Conservation (phyloP, 2,113 vertebrate species). For the Gavia stellata region DNA sequence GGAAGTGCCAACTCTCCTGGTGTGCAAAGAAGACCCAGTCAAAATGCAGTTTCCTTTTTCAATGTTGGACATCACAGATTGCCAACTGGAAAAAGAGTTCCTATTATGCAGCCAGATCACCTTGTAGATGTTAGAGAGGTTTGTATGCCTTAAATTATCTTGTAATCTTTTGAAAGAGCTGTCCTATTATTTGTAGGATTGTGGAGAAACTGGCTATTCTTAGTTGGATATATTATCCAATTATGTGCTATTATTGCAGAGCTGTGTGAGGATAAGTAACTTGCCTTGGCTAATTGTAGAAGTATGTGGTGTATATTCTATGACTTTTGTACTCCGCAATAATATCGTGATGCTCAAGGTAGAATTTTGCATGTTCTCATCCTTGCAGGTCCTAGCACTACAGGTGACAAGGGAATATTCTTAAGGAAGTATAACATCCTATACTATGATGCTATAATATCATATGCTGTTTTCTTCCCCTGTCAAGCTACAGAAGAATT, state of each 20-base stretch:
- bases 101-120: constrained; percentile 86
- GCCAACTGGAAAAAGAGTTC: constrained; percentile 80
- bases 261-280: background rate
- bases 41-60: constrained; percentile 84
- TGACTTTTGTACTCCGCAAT: background rate
- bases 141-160: constrained; percentile 19
- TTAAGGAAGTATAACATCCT: background rate
- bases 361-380: background rate
- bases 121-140: constrained; percentile 95
- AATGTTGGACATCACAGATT: constrained; percentile 81
- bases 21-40: constrained; percentile 84
- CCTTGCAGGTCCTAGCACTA: background rate
- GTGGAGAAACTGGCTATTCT: background rate
- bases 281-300: background rate
- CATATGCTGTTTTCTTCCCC: background rate
- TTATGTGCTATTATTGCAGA: background rate
- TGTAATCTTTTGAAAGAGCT: background rate
- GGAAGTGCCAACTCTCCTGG: constrained; percentile 90
- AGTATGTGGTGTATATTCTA: background rate
- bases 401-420: background rate
- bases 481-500: background rate
- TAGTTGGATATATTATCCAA: background rate
- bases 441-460: rapidly evolving
- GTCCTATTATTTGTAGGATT: background rate
- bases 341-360: background rate